Evolutionary conservation across 2,113 vertebrate species (phyloP), one percentile per base, ranked within the genome.

Genomic region (Mellivora capensis): DNA sequence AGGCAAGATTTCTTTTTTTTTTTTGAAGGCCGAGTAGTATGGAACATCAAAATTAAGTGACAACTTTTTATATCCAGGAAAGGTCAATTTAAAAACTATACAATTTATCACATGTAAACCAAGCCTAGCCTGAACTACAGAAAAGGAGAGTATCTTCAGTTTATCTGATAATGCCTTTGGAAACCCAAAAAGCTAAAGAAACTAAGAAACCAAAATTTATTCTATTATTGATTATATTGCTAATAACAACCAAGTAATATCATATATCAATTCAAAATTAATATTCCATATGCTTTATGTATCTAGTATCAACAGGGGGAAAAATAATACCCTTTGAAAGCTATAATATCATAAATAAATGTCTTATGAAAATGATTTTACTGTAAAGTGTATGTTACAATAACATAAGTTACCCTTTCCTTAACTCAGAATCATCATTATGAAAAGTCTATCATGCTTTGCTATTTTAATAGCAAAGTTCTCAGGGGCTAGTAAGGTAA

Each of bases 31-130:
- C 14, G 14, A 64, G 13, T 67, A 67, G 31, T 67, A 67, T 17
- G 62, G 62, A 67, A 67, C 23, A 84, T 90, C 69, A 96, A 93
- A 97, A 90, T 96, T 90, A 91, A 94, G 47, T 83, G 59, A 82
- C 25, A 82, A 82, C 15, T 13, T 95, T 95, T 96, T 93, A 91
- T 77, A 93, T 77, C 3, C 69, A 87, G 3, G 61, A 89, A 47
- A 72, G 7, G 14, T 62, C 71, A 72, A 59, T 89, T 93, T 93
- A 89, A 29, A 88, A 79, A 88, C n/a, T 62, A 88, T 34, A 76
- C 77, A 42, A 93, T 76, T 42, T 81, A 86, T 93, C 29, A 76
- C 52, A 80, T 44, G 21, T 86, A 85, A 86, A 93, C 52, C 52
- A 84, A 84, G 27, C 13, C 21, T 79, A 72, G n/a, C 79, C 27